Evolutionary conservation across 2,797 vertebrate genomes (phyloP).

Genomic region (Parambassis ranga): DNA sequence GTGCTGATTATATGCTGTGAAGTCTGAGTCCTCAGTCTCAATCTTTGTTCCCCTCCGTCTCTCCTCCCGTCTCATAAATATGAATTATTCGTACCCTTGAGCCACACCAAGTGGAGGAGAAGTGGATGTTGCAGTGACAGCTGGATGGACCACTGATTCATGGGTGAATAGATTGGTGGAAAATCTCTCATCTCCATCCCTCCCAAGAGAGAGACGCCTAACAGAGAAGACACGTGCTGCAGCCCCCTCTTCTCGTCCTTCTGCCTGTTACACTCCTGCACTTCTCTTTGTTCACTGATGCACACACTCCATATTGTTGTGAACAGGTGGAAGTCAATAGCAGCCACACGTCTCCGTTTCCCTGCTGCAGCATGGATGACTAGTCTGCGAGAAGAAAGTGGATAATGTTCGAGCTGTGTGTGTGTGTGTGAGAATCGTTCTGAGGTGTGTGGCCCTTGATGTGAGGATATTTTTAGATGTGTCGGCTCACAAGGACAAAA

Average conservation of each 20-base stretch:
- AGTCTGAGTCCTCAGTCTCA: no score
- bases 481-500: no score
- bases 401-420: no score
- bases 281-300: background rate
- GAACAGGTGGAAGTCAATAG: background rate
- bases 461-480: no score
- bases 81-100: background rate
- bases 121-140: background rate
- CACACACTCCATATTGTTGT: no score
- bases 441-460: no score
- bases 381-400: background rate
- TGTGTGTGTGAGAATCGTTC: no score
- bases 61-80: background rate
- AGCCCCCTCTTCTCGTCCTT: background rate
- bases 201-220: background rate
- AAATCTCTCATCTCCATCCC: background rate
- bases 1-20: no score
- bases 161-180: background rate
- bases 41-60: background rate
- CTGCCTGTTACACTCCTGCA: background rate
- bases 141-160: constrained; percentile 4
- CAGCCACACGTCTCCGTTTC: background rate
- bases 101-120: background rate
- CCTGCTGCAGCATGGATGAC: background rate
- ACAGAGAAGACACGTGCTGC: background rate